Evolutionary conservation across 1,140 invertebrate genomes (phyloP), one percentile per base, ranked within the genome.

Genomic region (Amyelois transitella): DNA sequence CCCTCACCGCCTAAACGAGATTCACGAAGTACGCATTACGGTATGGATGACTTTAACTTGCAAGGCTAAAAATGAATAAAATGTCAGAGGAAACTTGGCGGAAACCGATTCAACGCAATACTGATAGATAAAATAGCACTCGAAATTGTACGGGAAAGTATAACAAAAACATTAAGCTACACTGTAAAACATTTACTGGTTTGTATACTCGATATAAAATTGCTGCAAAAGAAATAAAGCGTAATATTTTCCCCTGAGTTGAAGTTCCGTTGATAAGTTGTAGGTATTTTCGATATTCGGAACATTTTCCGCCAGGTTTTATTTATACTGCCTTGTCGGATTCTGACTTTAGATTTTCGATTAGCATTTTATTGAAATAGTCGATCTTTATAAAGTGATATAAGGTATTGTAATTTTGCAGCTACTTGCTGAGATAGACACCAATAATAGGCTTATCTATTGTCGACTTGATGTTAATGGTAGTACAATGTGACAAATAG

Each of bases 1-100:
- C 95, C 74, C 89, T 99, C 48, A 93, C 93, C 62, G 90, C 90
- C 80, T 93, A 93, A 80, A 67, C 60, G 1, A 10, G 2, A 1
- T 6, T 1, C 2, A 28, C 2, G 12, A 6, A 28, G 1, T 28
- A 8, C 25, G 25, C 25, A 28, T 28, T 28, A 28, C 25, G 25
- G 25, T 4, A 38, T 38, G n/a, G 32, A 1, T 14, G n/a, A 38
- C 8, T 38, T 38, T 38, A 12, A 38, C 5, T 12, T 10, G 5
- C n/a, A 38, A 38, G 1, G 32, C 32, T 38, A 38, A 14, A 14
- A n/a, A 38, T 1, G 17, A n/a, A n/a, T n/a, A n/a, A n/a, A n/a
- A 38, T 1, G 17, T 14, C 32, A 2, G n/a, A 14, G n/a, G n/a
- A 38, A 14, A 38, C n/a, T 38, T 38, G 32, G 12, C n/a, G 32